phyloP scores from a whole-genome alignment of 2,113 vertebrate species.

The Nesoenas mayeri region DNA sequence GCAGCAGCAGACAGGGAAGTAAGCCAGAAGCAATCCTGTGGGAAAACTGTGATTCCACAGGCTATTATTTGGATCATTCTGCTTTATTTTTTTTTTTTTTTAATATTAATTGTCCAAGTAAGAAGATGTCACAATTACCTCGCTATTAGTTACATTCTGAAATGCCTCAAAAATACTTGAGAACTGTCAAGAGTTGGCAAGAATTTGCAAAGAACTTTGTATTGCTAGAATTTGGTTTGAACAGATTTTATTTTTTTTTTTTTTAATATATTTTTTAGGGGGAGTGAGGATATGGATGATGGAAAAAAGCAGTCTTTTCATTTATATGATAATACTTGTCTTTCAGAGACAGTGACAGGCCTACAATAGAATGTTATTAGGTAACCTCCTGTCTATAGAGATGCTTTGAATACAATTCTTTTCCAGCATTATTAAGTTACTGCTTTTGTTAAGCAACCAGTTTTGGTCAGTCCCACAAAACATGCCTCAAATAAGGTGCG shows the following conservation, averaged over 20 bases:
- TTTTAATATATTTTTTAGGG: neutral
- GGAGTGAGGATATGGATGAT: neutral
- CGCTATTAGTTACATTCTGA: neutral
- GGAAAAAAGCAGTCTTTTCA: conserved; percentile 42
- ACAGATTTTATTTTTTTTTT: neutral
- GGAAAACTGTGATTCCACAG: neutral
- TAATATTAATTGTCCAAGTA: neutral
- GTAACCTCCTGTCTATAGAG: conserved; percentile 39
- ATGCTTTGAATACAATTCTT: conserved; percentile 54
- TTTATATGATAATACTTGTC: conserved; percentile 60
- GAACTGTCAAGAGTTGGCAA: neutral
- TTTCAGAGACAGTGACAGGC: conserved; percentile 49
- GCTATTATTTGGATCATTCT: neutral
- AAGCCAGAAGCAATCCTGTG: neutral
- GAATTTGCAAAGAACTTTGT: neutral
- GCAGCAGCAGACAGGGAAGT: neutral
- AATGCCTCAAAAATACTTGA: neutral
- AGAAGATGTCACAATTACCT: neutral
- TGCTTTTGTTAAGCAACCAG: conserved; percentile 32
- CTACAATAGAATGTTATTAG: conserved; percentile 53
- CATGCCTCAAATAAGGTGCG: neutral
- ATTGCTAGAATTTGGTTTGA: neutral
- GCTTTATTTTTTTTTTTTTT: neutral
- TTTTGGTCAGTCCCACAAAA: conserved; percentile 56
- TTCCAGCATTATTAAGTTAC: conserved; percentile 37